Percentiles rank a stretch among this genome's conserved stretches.
Conservation (phyloP, 2,888 invertebrate genomes). For the Gryllus longicercus region DNA sequence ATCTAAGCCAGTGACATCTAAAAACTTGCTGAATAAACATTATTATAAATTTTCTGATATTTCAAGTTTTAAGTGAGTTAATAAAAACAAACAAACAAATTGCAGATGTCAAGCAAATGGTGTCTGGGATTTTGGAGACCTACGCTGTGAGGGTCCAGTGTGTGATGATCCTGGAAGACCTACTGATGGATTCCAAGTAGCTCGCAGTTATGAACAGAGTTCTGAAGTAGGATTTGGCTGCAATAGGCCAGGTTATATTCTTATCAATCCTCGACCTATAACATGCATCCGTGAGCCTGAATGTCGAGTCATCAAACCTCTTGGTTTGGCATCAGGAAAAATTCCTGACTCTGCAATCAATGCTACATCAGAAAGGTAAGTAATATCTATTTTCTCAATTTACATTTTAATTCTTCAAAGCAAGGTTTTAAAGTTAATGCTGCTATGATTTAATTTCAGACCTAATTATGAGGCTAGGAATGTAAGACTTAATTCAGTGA, state of each 20-base stretch:
- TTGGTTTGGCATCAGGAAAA: slow-evolving; percentile 85
- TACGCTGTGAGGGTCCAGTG: slow-evolving; percentile 93
- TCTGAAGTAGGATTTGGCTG: slow-evolving; percentile 90
- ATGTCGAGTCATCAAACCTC: slow-evolving; percentile 85
- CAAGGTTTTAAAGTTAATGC: too few species aligned
- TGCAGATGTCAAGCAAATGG: slow-evolving; percentile 82
- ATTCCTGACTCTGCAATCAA: slow-evolving; percentile 95
- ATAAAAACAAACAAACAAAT: not conserved
- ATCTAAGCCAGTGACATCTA: too few species aligned
- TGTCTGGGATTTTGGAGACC: slow-evolving; percentile 95
- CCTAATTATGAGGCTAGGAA: slow-evolving; percentile 89
- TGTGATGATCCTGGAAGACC: slow-evolving; percentile 94
- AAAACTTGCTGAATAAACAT: too few species aligned
- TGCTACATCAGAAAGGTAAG: slow-evolving; percentile 78
- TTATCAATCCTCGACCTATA: slow-evolving; percentile 86
- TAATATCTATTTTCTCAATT: not conserved
- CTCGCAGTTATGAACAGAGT: slow-evolving; percentile 81
- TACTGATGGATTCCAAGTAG: slow-evolving; percentile 82
- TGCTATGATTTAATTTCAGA: slow-evolving; percentile 39
- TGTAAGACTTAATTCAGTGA: slow-evolving; percentile 84
- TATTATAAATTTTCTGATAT: too few species aligned
- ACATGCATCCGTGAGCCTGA: slow-evolving; percentile 89
- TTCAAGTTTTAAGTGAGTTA: not conserved
- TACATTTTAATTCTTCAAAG: not conserved
- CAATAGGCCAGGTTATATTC: slow-evolving; percentile 84